These are phyloP conservation scores for Babylonia areolata DNA, from an alignment of 1,140 invertebrate genomes.

Conservation along the genomic window DNA sequence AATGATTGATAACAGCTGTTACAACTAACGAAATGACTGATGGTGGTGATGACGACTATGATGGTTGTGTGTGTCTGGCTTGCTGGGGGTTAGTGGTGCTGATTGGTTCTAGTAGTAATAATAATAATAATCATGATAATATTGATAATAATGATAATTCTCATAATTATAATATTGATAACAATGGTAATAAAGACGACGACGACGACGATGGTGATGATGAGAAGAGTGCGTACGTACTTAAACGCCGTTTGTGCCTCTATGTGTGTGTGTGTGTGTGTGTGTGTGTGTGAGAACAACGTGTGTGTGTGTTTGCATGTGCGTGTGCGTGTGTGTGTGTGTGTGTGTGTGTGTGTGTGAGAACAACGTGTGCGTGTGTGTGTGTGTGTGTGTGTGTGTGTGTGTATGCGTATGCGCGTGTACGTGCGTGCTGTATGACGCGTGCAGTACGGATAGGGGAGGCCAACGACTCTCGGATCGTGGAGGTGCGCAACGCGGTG, in stretches of 20 bases:
- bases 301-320: no score
- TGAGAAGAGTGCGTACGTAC: not conserved
- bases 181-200: not conserved
- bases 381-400: no score
- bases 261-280: not conserved
- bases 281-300: not conserved
- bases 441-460: conserved; percentile 54
- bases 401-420: no score
- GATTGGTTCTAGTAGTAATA: no score
- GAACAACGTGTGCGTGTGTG: not conserved
- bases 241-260: not conserved
- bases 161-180: not conserved
- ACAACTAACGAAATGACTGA: no score
- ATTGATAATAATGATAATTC: not conserved
- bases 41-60: not conserved
- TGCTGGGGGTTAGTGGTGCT: no score
- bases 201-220: not conserved
- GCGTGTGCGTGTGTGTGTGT: conserved; percentile 5
- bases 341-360: not conserved
- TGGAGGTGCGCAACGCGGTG: conserved; percentile 47
- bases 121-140: no score
- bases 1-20: no score
- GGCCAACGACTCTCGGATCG: conserved; percentile 32
- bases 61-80: not conserved
- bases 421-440: no score